Base-by-base conservation (phyloP, 2,888 invertebrate species). In the Plagodis pulveraria region DNA sequence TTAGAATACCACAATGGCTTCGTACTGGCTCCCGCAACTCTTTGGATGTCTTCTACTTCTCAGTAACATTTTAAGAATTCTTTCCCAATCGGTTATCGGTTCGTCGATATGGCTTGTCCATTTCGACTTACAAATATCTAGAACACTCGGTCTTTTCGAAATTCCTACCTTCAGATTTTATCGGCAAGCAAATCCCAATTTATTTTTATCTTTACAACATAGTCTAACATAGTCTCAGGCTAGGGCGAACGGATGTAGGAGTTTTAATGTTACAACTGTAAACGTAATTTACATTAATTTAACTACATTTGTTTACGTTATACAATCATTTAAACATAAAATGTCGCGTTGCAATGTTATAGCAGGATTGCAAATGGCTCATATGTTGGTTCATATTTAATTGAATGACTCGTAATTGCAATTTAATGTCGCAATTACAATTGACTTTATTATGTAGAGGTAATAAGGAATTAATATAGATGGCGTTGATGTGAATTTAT, bases 241-340 rank as follows among this genome's bases (percentile, higher is more conserved):
- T n/a, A 52, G 22, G 4, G 22, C 22, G 22, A 59, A 62, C 50
- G 56, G 57, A 57, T 57, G 50, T 43, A 43, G 11, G 44, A 11
- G 46, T 50, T 47, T 53, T 62, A 57, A 54, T 54, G 42, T 53
- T 41, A 54, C 50, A 57, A 50, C 61, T 56, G 58, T 58, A 58
- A 50, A 45, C 34, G 48, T 46, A 58, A 58, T 58, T 54, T 46
- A 36, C 58, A 58, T 53, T 58, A 54, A 58, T 55, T 42, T 49
- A 40, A 58, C 44, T 34, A 47, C 58, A 50, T 59, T 55, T 54
- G 54, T 50, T 55, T 50, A 55, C 50, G 58, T 54, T 55, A 59
- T 44, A 34, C 22, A 38, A 22, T 12, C 58, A 45, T 58, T 53
- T 45, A 45, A 50, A 34, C 34, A 6, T 51, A 22, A 49, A 50